Conservation (phyloP, 2,797 vertebrate genomes). For the Pogoniulus pusillus region DNA sequence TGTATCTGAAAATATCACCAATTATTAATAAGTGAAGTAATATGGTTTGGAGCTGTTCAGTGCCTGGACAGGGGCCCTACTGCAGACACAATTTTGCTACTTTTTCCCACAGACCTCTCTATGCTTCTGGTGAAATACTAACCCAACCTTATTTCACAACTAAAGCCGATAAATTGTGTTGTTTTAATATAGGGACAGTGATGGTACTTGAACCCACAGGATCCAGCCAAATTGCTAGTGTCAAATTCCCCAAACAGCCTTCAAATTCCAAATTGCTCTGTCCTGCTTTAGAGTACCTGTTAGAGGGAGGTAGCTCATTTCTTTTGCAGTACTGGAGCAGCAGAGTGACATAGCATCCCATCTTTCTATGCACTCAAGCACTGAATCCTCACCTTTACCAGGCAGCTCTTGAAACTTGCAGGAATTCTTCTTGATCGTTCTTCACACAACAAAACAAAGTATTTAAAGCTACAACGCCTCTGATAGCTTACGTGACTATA, state of each 20-base stretch:
- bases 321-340: not conserved
- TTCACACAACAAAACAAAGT: not conserved
- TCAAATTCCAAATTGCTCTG: not conserved
- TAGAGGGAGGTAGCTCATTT: not conserved
- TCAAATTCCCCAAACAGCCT: not conserved
- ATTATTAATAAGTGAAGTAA: not conserved
- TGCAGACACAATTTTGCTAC: not conserved
- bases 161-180: not conserved
- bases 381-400: not conserved
- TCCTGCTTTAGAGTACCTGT: not conserved
- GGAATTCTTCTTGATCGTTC: not conserved
- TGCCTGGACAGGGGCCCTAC: not conserved
- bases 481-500: not conserved
- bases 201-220: not conserved
- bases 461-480: not conserved
- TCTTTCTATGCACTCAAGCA: not conserved
- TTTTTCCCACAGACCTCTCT: not conserved
- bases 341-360: not conserved
- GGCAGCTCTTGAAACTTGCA: not conserved
- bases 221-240: not conserved
- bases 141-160: not conserved
- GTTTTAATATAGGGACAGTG: not conserved
- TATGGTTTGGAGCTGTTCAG: not conserved
- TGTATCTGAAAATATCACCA: not conserved
- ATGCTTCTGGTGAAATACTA: not conserved